Evolutionary conservation across 2,797 vertebrate genomes (phyloP), one percentile per base, ranked within the genome.

Genomic region (Eurystomus glaucurus): DNA sequence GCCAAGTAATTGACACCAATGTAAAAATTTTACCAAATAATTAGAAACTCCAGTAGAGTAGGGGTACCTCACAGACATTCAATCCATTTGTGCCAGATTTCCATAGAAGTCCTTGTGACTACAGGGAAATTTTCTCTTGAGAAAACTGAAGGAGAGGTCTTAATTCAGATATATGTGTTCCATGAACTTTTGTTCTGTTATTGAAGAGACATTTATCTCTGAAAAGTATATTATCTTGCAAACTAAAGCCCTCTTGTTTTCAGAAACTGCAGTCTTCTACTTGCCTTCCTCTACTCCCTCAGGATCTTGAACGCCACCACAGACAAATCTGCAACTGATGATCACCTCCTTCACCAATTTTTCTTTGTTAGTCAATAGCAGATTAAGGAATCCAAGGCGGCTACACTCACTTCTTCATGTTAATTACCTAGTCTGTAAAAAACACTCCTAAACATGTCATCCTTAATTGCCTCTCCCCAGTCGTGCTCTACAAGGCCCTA

Each of bases 11-110:
- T 71, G 64, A 37, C 28, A 80, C 14, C 33, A 74, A 33, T 26
- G 9, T 45, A 85, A 94, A 83, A 93, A 77, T 5, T 23, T 16
- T 35, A 68, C 19, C 77, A 91, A 94, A 71, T 52, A 70, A 80
- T 88, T 45, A 15, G 12, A 90, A 84, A 74, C 6, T 17, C 11
- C 37, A 48, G 75, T 41, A 28, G 31, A 58, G 57, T 6, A 80
- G 9, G 20, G 31, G 43, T 91, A 60, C 33, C 52, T 89, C 57
- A 70, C 18, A 60, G 11, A 51, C 20, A n/a, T 80, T 64, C 45
- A 85, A 26, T 37, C 14, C 8, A 64, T 37, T 83, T 62, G 9
- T 85, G 9, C 19, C 20, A 35, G 14, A 79, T 78, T 65, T 90
- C 25, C 19, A 48, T 1, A 58, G n/a, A 77, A 66, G 26, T 48